These are phyloP conservation scores for Cygnus atratus DNA, from an alignment of 2,113 vertebrate genomes.

Conservation along the genomic window DNA sequence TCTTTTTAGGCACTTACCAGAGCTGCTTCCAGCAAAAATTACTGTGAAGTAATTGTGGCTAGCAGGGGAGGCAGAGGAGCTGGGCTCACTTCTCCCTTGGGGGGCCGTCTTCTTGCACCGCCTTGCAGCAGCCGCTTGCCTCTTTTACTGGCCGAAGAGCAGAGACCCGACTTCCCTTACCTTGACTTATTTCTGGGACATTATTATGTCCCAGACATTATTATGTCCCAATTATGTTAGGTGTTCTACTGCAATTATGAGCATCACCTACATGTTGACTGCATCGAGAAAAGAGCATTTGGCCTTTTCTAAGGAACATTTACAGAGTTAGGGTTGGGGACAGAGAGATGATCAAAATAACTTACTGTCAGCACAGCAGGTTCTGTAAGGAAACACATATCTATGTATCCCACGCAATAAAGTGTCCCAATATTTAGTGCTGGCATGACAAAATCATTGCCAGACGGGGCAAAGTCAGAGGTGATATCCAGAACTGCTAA, in stretches of 20 bases:
- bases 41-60: not conserved
- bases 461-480: accelerated
- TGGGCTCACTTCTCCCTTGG: not conserved
- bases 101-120: not conserved
- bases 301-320: not conserved
- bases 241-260: not conserved
- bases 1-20: not conserved
- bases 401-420: not conserved
- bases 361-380: not conserved
- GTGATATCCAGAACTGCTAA: not conserved
- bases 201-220: no score
- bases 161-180: not conserved
- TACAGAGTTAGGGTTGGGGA: not conserved
- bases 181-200: not conserved
- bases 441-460: not conserved
- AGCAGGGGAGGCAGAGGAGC: not conserved
- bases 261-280: not conserved
- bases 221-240: no score
- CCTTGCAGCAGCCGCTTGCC: not conserved
- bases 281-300: not conserved
- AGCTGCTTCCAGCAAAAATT: not conserved
- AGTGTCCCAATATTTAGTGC: not conserved
- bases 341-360: not conserved
- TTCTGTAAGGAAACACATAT: not conserved
- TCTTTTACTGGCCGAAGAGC: not conserved